These are phyloP conservation scores for Orthosia incerta DNA, from an alignment of 2,888 invertebrate genomes.

Conservation along the genomic window DNA sequence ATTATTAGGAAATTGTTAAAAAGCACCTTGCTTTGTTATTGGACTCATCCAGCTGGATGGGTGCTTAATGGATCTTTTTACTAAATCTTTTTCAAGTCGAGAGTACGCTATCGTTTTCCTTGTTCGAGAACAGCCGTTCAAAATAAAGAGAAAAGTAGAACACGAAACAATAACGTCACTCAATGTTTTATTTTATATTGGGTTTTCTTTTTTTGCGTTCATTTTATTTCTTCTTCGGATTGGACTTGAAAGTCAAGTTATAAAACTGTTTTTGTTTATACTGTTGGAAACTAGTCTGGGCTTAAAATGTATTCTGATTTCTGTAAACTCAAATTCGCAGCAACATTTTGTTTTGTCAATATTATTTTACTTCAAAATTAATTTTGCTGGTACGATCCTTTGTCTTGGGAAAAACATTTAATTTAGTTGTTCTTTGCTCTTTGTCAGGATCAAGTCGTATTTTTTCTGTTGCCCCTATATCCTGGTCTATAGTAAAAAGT, in stretches of 20 bases:
- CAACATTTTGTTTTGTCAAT: conserved; percentile 13
- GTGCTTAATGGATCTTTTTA: conserved; percentile 73
- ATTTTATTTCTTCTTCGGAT: conserved; percentile 61
- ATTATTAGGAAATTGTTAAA: conserved; percentile 86
- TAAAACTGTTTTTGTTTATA: conserved; percentile 45
- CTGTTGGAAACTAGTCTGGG: conserved; percentile 32
- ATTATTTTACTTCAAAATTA: conserved; percentile 32
- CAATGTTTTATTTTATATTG: conserved; percentile 61
- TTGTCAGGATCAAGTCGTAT: conserved; percentile 15
- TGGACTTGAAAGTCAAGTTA: conserved; percentile 50
- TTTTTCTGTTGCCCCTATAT: conserved; percentile 55
- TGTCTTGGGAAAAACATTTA: conserved; percentile 3
- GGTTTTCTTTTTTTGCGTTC: conserved; percentile 50
- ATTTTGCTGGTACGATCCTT: conserved; percentile 17
- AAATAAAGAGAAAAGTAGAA: conserved; percentile 61
- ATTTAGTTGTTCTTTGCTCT: conserved; percentile 11
- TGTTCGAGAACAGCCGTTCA: conserved; percentile 61
- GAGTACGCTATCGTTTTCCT: conserved; percentile 68
- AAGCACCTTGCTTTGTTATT: conserved; percentile 79
- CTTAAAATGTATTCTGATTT: conserved; percentile 33
- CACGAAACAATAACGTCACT: conserved; percentile 66
- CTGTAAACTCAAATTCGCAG: conserved; percentile 6
- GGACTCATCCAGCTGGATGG: conserved; percentile 71
- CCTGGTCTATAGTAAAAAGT: conserved; percentile 69
- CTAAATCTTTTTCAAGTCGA: conserved; percentile 69